These are phyloP conservation scores for Anguilla obscura DNA, from an alignment of 2,797 vertebrate species.

Conservation along the genomic window DNA sequence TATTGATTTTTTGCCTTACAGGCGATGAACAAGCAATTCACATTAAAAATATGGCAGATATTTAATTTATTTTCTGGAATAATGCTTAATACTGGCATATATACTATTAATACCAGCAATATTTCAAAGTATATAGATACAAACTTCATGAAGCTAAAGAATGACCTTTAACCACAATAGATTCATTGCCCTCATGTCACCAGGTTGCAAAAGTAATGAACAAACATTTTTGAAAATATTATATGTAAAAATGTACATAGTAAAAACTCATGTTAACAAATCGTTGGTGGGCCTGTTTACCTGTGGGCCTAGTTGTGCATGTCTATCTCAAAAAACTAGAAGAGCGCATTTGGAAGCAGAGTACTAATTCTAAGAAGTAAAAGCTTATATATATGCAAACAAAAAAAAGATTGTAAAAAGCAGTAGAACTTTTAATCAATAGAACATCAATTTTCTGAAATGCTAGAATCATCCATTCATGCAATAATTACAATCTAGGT, in stretches of 20 bases:
- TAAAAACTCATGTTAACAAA: not conserved
- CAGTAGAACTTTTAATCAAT: not conserved
- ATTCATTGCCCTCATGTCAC: not conserved
- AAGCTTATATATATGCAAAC: not conserved
- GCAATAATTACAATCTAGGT: conserved; percentile 19
- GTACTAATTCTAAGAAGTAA: not conserved
- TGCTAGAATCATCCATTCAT: not conserved
- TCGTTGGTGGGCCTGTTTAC: not conserved
- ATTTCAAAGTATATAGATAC: not conserved
- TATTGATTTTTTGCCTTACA: not conserved
- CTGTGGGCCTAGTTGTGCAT: not conserved
- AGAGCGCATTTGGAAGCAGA: not conserved
- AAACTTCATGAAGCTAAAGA: not conserved
- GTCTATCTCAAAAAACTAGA: not conserved
- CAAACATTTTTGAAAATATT: not conserved
- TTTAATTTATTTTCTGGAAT: not conserved
- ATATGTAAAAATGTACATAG: not conserved
- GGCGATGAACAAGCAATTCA: not conserved
- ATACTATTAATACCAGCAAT: not conserved
- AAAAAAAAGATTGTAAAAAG: not conserved
- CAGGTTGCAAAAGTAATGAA: not conserved
- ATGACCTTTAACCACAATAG: not conserved
- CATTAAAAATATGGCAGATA: not conserved
- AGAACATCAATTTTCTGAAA: not conserved
- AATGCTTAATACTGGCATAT: not conserved